A percentile compares a stretch with the other conserved stretches of the same genome.
These are phyloP conservation scores for Pristiophorus japonicus DNA, from an alignment of 2,113 vertebrate species.

Conservation along the genomic window DNA sequence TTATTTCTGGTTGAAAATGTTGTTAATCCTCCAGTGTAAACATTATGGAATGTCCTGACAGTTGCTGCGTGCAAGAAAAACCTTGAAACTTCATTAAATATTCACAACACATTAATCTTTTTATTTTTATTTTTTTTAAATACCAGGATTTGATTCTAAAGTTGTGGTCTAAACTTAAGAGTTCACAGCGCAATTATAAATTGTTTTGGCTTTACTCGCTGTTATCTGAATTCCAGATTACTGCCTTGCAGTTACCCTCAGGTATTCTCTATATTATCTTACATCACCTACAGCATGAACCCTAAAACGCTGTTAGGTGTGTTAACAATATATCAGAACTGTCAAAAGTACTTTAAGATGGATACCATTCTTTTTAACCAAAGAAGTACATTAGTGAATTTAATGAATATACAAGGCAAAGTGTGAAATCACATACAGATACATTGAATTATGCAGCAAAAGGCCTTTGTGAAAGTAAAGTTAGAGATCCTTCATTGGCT, in stretches of 20 bases:
- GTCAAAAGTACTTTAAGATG: not conserved
- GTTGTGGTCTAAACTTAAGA: not conserved
- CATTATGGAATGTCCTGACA: not conserved
- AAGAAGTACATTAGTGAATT: not conserved
- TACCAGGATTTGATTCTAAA: not conserved
- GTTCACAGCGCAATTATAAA: not conserved
- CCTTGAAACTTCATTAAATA: not conserved
- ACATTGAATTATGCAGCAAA: not conserved
- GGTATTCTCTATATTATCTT: not conserved
- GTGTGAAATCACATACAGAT: not conserved
- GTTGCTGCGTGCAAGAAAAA: not conserved
- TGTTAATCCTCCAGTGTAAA: not conserved
- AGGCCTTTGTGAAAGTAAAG: not conserved
- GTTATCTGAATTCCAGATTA: not conserved
- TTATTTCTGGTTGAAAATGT: constrained; percentile 8
- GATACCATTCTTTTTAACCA: not conserved
- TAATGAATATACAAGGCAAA: not conserved
- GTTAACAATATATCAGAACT: not conserved
- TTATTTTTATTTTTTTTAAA: not conserved
- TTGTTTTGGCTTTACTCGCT: not conserved
- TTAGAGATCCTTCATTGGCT: not conserved
- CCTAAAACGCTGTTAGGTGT: not conserved
- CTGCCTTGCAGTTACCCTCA: not conserved
- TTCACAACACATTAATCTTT: not conserved
- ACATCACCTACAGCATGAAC: not conserved